A percentile compares a stretch with the other conserved stretches of the same genome.
Conservation (phyloP, 2,888 invertebrate species). For the Dione vanillae region DNA sequence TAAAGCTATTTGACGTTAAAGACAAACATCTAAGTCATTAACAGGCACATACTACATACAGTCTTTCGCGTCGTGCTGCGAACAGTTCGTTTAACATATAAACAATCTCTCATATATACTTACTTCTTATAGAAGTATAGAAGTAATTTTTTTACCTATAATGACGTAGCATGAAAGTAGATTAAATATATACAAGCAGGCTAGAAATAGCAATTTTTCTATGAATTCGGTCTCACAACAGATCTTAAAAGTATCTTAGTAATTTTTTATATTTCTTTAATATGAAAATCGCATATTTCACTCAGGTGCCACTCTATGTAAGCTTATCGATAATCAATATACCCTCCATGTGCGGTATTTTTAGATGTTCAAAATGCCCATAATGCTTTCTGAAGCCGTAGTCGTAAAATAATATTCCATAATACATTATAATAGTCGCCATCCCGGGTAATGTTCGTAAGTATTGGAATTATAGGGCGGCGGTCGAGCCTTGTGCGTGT, state of each 20-base stretch:
- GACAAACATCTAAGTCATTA: conserved; percentile 32
- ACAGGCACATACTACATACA: conserved; percentile 34
- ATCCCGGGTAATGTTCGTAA: conserved; percentile 80
- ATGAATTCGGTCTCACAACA: background rate
- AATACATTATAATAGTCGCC: conserved; percentile 84
- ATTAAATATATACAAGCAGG: background rate
- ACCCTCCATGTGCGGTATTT: conserved; percentile 68
- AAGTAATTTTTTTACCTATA: conserved; percentile 2
- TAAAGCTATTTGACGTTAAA: conserved; percentile 25
- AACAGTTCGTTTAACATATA: conserved; percentile 40
- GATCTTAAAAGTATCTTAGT: background rate
- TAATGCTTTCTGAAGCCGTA: conserved; percentile 69
- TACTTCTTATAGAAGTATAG: conserved; percentile 12
- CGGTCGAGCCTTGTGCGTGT: conserved; percentile 64
- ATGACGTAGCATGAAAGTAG: background rate
- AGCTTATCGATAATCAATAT: conserved; percentile 48
- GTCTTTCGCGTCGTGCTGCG: conserved; percentile 35
- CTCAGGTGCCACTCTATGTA: conserved; percentile 37
- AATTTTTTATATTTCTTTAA: conserved; percentile 12
- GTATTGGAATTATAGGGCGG: conserved; percentile 84
- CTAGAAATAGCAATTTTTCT: background rate
- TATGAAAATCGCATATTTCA: conserved; percentile 33
- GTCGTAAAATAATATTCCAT: conserved; percentile 82
- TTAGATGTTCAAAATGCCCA: conserved; percentile 71
- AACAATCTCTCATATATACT: conserved; percentile 31